Conservation (phyloP, 2,888 invertebrate species). For the Imbricaverruca yamaguchii region DNA sequence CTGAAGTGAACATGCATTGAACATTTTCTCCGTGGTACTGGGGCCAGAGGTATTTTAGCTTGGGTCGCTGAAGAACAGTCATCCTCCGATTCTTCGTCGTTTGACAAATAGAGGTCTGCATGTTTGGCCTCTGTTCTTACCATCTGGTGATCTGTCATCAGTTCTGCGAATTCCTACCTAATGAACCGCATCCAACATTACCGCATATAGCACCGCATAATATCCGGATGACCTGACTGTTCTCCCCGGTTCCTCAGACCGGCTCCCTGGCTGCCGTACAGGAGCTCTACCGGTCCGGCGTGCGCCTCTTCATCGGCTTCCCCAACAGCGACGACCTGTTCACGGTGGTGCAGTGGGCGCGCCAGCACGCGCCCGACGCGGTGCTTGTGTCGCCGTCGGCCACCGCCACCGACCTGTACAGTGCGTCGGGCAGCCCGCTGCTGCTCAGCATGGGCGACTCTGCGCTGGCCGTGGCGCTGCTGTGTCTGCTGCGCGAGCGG, state of each 20-base stretch:
- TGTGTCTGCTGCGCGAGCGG: constrained; percentile 27
- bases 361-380: constrained; percentile 7
- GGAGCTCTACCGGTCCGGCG: background rate
- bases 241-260: background rate
- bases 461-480: constrained; percentile 4
- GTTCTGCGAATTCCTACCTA: too few relatives aligned
- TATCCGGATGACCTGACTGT: too few relatives aligned
- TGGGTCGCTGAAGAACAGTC: too few relatives aligned
- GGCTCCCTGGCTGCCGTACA: background rate
- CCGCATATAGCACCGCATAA: too few relatives aligned
- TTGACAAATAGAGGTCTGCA: too few relatives aligned
- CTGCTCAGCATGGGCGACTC: constrained; percentile 9
- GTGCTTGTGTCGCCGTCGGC: background rate
- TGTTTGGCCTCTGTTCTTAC: too few relatives aligned
- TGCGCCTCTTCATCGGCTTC: constrained; percentile 10
- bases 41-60: too few relatives aligned
- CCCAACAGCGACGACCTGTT: constrained; percentile 8
- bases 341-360: constrained; percentile 27
- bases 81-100: too few relatives aligned
- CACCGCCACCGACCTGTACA: constrained; percentile 27
- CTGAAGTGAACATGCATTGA: too few relatives aligned
- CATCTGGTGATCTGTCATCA: too few relatives aligned
- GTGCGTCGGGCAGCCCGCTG: background rate
- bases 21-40: too few relatives aligned
- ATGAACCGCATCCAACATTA: too few relatives aligned